A percentile compares a stretch with the other conserved stretches of the same genome.
These are phyloP conservation scores for Diachasma alloeum DNA, from an alignment of 1,140 invertebrate genomes.

Conservation along the genomic window DNA sequence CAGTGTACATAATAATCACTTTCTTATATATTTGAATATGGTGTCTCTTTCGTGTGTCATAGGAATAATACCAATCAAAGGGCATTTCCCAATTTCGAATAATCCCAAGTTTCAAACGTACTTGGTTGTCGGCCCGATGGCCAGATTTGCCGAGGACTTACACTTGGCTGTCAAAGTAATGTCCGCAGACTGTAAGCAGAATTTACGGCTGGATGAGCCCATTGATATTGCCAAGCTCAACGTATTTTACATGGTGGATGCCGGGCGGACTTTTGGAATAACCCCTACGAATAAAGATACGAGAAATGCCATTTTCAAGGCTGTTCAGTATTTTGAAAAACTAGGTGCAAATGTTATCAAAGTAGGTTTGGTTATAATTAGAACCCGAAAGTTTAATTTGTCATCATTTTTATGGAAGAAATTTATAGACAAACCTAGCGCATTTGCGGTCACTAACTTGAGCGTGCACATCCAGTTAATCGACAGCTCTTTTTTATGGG, in stretches of 20 bases:
- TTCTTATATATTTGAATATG: no score
- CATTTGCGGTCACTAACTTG: no score
- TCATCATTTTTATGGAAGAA: no score
- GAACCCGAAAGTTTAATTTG: no score
- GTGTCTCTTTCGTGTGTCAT: no score
- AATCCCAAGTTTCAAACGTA: conserved; percentile 64
- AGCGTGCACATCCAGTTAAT: no score
- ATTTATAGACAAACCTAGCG: no score
- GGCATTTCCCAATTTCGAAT: conserved; percentile 67
- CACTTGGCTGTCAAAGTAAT: conserved; percentile 71
- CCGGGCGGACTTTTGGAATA: conserved; percentile 64
- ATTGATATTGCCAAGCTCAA: conserved; percentile 71
- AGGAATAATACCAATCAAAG: conserved; percentile 65
- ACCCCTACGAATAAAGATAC: conserved; percentile 65
- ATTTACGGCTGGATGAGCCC: conserved; percentile 61
- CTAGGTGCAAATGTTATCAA: conserved; percentile 47
- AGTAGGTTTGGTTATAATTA: no score
- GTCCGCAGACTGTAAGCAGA: conserved; percentile 48
- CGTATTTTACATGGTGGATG: conserved; percentile 72
- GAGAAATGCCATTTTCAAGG: conserved; percentile 59
- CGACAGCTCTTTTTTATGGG: no score
- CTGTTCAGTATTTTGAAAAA: conserved; percentile 57
- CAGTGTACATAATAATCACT: no score
- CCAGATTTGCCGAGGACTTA: conserved; percentile 81
- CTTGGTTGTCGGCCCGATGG: conserved; percentile 78